These are phyloP conservation scores for Rhagoletis zephyria DNA, from an alignment of 1,140 invertebrate genomes.

Conservation along the genomic window DNA sequence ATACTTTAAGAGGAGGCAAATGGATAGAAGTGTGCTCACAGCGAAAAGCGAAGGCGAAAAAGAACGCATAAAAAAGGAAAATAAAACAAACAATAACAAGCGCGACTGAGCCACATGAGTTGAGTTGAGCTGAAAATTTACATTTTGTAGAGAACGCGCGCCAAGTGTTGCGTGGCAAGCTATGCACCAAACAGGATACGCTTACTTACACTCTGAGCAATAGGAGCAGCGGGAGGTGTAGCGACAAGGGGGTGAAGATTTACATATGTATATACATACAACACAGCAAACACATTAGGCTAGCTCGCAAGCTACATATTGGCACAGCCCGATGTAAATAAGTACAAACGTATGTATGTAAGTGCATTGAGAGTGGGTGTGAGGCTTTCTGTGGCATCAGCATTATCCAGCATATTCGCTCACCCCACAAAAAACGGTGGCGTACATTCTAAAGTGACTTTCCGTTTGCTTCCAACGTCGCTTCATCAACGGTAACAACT, in stretches of 20 bases:
- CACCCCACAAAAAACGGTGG: background rate
- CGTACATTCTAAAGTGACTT: background rate
- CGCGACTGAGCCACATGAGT: background rate
- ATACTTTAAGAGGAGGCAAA: background rate
- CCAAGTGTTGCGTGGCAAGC: background rate
- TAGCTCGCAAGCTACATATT: background rate
- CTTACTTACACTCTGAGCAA: background rate
- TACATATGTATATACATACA: background rate
- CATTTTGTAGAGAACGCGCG: background rate
- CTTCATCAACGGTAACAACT: conserved; percentile 44
- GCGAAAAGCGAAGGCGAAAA: too few species aligned
- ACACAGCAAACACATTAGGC: conserved; percentile 33
- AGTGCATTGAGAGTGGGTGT: background rate
- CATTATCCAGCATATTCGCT: background rate
- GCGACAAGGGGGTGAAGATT: background rate
- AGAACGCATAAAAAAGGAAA: background rate
- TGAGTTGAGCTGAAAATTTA: conserved; percentile 44
- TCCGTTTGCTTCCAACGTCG: background rate
- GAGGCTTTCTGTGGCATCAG: conserved; percentile 24
- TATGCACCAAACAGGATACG: background rate
- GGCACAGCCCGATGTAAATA: background rate
- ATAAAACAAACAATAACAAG: background rate
- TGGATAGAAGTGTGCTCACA: background rate
- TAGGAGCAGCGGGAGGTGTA: background rate
- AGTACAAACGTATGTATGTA: background rate